These are phyloP conservation scores for Cromileptes altivelis DNA, from an alignment of 2,113 vertebrate species.

Conservation along the genomic window DNA sequence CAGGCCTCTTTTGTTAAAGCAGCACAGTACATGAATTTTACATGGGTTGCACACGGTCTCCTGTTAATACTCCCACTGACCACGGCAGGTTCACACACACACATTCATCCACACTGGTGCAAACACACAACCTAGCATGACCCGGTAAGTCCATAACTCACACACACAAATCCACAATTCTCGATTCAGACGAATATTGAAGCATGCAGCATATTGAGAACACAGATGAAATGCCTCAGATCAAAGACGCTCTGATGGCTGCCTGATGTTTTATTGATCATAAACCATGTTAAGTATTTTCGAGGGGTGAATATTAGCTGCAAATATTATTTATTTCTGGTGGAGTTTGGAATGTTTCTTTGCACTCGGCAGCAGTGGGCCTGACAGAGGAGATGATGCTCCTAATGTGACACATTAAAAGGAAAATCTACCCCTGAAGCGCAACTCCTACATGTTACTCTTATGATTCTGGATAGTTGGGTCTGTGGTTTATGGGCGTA, in stretches of 20 bases:
- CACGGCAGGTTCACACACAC: constrained; percentile 31
- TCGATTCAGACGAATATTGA: constrained; percentile 37
- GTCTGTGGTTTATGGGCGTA: constrained; percentile 43
- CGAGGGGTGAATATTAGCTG: constrained; percentile 36
- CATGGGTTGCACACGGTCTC: constrained; percentile 59
- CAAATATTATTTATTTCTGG: constrained; percentile 57
- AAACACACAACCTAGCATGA: constrained; percentile 54
- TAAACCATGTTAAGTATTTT: constrained; percentile 58
- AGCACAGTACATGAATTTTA: constrained; percentile 70
- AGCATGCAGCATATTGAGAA: constrained; percentile 52
- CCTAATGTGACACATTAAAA: constrained; percentile 69
- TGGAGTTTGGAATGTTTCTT: constrained; percentile 41
- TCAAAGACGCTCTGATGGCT: constrained; percentile 64
- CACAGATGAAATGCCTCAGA: constrained; percentile 64
- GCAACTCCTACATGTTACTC: constrained; percentile 42
- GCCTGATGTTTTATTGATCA: constrained; percentile 79
- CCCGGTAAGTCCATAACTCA: constrained; percentile 35
- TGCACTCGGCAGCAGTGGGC: constrained; percentile 32
- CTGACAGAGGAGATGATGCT: constrained; percentile 60
- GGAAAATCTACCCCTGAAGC: constrained; percentile 54
- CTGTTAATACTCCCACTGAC: constrained; percentile 59
- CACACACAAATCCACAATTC: constrained; percentile 41
- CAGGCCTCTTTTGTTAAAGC: constrained; percentile 55
- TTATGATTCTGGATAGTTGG: constrained; percentile 60
- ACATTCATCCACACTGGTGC: constrained; percentile 3